Conservation (phyloP, 92 coral and sea anemone species). For the Desmophyllum pertusum region DNA sequence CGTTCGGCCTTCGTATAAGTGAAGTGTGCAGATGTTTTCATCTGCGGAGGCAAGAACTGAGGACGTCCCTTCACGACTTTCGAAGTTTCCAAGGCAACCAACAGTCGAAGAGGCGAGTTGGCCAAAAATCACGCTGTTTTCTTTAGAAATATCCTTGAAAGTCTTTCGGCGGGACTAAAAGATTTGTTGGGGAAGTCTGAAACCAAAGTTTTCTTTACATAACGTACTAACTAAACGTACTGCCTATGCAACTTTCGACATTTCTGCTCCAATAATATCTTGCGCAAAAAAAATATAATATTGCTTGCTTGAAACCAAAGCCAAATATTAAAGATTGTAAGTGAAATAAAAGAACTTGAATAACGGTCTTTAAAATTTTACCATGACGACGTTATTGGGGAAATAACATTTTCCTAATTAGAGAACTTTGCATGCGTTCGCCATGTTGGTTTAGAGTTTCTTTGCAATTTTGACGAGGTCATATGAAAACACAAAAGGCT, state of each 20-base stretch:
- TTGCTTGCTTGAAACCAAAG: background rate
- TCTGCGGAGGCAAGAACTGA: background rate
- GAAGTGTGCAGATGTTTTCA: background rate
- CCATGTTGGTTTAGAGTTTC: too few relatives aligned
- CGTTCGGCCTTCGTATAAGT: background rate
- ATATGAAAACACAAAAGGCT: too few relatives aligned
- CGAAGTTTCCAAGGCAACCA: conserved; percentile 7
- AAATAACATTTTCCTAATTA: too few relatives aligned
- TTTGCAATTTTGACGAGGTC: too few relatives aligned
- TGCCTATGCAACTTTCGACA: background rate
- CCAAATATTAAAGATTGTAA: too few relatives aligned
- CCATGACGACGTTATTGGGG: too few relatives aligned
- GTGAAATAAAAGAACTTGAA: too few relatives aligned
- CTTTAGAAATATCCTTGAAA: background rate
- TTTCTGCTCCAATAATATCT: background rate
- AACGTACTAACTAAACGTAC: background rate
- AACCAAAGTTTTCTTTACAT: background rate
- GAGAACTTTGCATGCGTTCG: too few relatives aligned
- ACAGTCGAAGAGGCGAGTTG: background rate
- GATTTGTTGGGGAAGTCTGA: background rate
- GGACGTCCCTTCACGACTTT: background rate
- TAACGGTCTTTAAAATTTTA: too few relatives aligned
- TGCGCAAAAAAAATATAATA: background rate
- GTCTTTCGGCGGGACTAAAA: background rate
- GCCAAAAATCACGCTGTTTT: conserved; percentile 11